Conservation (phyloP, 2,797 vertebrate species). For the Psittacula echo region DNA sequence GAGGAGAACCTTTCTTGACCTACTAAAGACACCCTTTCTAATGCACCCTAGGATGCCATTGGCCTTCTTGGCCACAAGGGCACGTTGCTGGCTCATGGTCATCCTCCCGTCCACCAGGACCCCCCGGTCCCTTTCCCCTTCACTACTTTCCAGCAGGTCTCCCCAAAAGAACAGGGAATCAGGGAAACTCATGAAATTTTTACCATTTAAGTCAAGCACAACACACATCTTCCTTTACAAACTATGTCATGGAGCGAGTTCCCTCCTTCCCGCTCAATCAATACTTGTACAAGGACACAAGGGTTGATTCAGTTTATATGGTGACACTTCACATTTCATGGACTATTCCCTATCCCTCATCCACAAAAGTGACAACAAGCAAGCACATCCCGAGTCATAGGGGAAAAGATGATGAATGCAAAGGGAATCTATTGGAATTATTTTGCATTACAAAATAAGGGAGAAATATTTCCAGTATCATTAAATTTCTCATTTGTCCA, state of each 20-base stretch:
- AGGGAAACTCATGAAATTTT: neutral
- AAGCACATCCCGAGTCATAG: neutral
- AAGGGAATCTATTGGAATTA: neutral
- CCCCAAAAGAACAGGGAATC: neutral
- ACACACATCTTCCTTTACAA: neutral
- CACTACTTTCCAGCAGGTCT: no score
- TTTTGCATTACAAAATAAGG: neutral
- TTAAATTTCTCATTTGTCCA: conserved; percentile 64
- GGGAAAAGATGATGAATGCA: neutral
- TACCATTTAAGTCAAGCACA: neutral
- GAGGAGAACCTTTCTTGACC: no score
- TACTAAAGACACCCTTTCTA: no score
- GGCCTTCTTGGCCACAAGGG: no score
- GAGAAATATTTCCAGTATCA: conserved; percentile 39
- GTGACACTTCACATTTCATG: conserved; percentile 4
- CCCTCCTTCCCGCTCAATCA: neutral
- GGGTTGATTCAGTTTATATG: conserved; percentile 24
- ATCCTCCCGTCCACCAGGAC: no score
- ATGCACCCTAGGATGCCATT: no score
- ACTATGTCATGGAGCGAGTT: neutral
- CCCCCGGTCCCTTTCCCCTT: no score
- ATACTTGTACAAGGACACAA: neutral
- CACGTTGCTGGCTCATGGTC: no score
- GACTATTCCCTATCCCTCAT: neutral
- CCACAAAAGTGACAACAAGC: conserved; percentile 11